Base-by-base conservation (phyloP, 2,888 invertebrate species). In the Leucophora obtusa region DNA sequence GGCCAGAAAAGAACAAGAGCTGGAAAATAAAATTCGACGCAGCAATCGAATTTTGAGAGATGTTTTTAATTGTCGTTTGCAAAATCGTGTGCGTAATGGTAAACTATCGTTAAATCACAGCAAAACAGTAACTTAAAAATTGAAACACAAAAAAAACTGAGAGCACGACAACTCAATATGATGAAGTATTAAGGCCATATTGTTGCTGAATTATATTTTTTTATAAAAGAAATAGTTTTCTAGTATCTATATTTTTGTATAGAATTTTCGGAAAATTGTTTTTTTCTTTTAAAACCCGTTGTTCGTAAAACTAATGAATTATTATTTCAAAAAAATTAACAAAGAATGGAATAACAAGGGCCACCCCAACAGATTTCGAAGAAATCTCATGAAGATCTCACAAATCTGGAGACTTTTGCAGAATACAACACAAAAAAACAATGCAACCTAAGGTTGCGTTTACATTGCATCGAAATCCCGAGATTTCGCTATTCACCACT, bases 21-120 rank as follows among this genome's bases (percentile, higher is more conserved):
- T 91, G 71, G 93, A 93, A 83, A 93, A 94, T 84, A 92, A 92
- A 60, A 91, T 92, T 1, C 93, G 92, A 85, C 93, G 92, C 83
- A 93, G 94, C 9, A 96, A 96, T 90, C 92, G 94, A 83, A 88
- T 96, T 33, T 93, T 96, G 92, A 94, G 94, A 1, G 93, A 94
- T 87, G 92, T 95, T 75, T 96, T 96, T 89, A 94, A 94, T 87
- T 94, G 93, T 92, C 89, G 89, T 58, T 82, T 90, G 35, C 90
- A 90, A 78, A 85, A 83, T 51, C 88, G 87, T n/a, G 90, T 90
- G 3, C 87, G 87, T 21, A 84, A 82, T 38, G 90, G 90, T 9
- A 87, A 89, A 77, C 63, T 89, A 17, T 87, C 89, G 0, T 82
- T 90, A 1, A 89, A 90, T 73, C 88, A 90, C 82, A 90, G 90